Base-by-base conservation (phyloP, 1,140 invertebrate genomes). In the Ectropis grisescens region DNA sequence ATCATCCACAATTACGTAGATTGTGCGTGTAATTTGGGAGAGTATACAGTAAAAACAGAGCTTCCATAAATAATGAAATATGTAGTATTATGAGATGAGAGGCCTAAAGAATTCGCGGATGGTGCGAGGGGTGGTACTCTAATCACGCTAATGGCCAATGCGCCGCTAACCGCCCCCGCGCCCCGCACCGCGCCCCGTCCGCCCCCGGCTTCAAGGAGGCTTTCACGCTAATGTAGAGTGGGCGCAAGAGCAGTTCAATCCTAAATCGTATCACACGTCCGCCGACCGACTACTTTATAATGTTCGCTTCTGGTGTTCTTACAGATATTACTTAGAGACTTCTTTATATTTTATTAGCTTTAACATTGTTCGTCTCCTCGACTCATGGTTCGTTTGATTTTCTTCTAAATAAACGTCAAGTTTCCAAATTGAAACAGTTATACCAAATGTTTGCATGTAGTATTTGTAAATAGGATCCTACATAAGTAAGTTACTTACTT, bases 41-140 rank as follows among this genome's bases (percentile, higher is more conserved):
- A 71, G 70, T 58, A 70, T 56, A n/a, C n/a, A n/a, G 69, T 69
- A 61, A 64, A 44, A 70, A 75, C 66, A 67, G 59, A 52, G 59
- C 58, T 61, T 72, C 72, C 74, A 79, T 80, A 75, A 80, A 80
- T 80, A 78, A 80, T 80, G 70, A 75, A 76, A 74, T 74, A 80
- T 76, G 71, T 72, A 67, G 58, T 71, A 75, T 80, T 76, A 76
- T 71, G 71, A 74, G 70, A 76, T 70, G 69, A 65, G 64, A 72
- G 68, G 75, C 59, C 75, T 74, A 67, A 74, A 74, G 75, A 75
- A 76, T 72, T 67, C 66, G 70, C 64, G 59, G 66, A 58, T 58
- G 62, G 54, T 38, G 53, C 48, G 51, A 37, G 32, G 44, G 44
- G 33, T 59, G 54, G 59, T 55, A 58, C 59, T 75, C 60, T 76